Evolutionary conservation across 2,113 vertebrate species (phyloP).

Genomic region (Tichodroma muraria): DNA sequence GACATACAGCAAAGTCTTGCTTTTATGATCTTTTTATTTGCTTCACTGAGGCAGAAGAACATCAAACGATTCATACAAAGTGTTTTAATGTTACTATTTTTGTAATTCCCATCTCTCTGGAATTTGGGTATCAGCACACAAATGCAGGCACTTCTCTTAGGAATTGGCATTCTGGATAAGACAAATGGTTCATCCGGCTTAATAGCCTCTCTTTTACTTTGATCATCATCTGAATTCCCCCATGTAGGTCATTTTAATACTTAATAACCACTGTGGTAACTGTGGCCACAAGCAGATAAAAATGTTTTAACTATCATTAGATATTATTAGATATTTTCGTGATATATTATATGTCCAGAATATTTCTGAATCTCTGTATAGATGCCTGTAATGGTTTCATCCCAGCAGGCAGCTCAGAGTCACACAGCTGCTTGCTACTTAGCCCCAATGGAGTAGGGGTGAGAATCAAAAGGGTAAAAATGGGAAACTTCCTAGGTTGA

Average conservation of each 20-base stretch:
- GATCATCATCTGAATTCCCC: background rate
- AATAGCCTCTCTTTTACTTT: background rate
- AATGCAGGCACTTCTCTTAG: background rate
- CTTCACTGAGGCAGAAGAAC: background rate
- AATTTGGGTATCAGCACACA: background rate
- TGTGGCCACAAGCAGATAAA: background rate
- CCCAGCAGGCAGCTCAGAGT: background rate
- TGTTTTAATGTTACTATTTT: conserved; percentile 3
- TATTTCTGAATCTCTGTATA: background rate
- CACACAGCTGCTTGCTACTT: background rate
- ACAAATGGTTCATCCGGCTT: background rate
- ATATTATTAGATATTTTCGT: background rate
- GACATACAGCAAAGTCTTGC: background rate
- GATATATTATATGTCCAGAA: background rate
- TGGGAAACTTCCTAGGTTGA: background rate
- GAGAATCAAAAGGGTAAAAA: background rate
- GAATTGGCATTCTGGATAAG: background rate
- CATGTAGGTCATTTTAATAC: background rate
- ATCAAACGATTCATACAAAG: background rate
- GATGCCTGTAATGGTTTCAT: background rate
- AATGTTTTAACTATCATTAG: background rate
- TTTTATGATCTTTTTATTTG: background rate
- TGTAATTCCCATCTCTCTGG: background rate
- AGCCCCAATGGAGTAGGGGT: background rate
- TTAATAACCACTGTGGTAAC: background rate